These are phyloP conservation scores for Hippocampus comes DNA, from an alignment of 2,113 vertebrate species.

Conservation along the genomic window DNA sequence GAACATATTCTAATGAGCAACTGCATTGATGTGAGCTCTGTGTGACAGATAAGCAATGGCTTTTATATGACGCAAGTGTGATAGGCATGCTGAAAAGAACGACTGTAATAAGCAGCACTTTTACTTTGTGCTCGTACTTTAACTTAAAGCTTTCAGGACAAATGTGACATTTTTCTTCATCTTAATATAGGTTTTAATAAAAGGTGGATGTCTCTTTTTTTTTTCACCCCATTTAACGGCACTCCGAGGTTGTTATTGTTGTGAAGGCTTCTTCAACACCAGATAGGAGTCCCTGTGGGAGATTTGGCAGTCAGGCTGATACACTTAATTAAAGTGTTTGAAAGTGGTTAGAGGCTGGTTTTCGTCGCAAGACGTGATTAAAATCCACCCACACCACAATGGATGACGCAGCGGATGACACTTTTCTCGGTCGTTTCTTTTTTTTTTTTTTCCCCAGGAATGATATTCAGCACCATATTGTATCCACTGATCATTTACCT, in stretches of 20 bases:
- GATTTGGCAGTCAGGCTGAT: slow-evolving; percentile 18
- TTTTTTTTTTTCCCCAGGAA: too few species aligned
- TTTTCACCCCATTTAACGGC: neutral
- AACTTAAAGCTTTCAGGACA: neutral
- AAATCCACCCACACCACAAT: slow-evolving; percentile 7
- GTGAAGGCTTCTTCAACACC: slow-evolving; percentile 4
- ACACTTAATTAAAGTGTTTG: slow-evolving; percentile 27
- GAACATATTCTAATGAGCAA: neutral
- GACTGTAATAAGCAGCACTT: too few species aligned
- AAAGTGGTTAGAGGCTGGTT: slow-evolving; percentile 10
- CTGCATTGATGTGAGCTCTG: neutral
- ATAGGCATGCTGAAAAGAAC: too few species aligned
- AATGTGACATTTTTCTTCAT: neutral
- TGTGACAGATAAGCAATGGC: too few species aligned
- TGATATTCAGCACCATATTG: too few species aligned
- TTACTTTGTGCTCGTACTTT: neutral
- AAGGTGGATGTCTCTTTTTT: neutral
- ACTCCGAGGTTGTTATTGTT: neutral
- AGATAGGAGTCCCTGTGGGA: neutral
- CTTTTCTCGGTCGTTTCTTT: neutral
- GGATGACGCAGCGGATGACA: neutral
- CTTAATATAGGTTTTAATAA: neutral
- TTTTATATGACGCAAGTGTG: too few species aligned
- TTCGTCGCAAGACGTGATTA: slow-evolving; percentile 14
- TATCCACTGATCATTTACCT: too few species aligned